Conservation (phyloP, 2,888 invertebrate genomes). For the Synergus itoensis region DNA sequence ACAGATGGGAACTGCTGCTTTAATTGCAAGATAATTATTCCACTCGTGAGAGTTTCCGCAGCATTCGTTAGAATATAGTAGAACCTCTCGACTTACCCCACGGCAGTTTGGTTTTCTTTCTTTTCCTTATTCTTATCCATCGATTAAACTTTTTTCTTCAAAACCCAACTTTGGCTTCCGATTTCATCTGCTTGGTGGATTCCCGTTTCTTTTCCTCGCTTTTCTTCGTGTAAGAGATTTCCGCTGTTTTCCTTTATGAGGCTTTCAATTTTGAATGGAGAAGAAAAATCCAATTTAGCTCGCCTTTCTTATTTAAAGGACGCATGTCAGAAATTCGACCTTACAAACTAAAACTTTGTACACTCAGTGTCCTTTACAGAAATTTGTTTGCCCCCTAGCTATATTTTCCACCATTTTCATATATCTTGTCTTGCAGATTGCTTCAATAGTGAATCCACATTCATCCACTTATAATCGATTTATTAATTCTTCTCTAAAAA, state of each 20-base stretch:
- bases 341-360: constrained; percentile 44
- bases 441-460: too few relatives aligned
- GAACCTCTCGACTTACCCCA: background rate
- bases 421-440: background rate
- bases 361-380: background rate
- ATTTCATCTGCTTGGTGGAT: background rate
- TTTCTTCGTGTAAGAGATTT: background rate
- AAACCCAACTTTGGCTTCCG: constrained; percentile 13
- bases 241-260: background rate
- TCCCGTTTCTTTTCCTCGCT: background rate
- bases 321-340: background rate
- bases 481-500: too few relatives aligned
- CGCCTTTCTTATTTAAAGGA: too few relatives aligned
- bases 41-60: constrained; percentile 34
- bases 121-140: background rate
- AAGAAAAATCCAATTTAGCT: background rate
- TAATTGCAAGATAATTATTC: constrained; percentile 40
- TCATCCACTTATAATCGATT: too few relatives aligned
- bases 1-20: constrained; percentile 34
- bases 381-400: background rate
- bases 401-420: background rate
- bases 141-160: constrained; percentile 22
- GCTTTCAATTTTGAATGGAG: background rate
- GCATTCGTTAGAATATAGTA: constrained; percentile 23
- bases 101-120: background rate